phyloP scores from a whole-genome alignment of 2,113 vertebrate genomes.

The Pomatorhinus ruficollis region DNA sequence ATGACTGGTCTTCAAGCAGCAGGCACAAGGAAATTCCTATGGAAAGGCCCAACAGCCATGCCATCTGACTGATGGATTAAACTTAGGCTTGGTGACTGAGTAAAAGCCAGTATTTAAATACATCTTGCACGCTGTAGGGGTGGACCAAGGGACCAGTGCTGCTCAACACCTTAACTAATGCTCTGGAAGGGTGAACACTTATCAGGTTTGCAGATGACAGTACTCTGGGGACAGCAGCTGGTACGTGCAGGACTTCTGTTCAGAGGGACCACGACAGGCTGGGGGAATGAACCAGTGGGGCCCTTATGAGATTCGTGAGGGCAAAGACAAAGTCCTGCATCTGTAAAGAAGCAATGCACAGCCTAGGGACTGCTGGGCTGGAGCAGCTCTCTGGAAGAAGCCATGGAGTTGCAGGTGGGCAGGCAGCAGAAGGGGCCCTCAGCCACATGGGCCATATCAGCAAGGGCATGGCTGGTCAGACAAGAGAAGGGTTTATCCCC shows the following conservation, averaged over 20 bases:
- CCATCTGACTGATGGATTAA: neutral
- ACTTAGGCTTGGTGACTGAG: neutral
- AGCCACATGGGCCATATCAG: neutral
- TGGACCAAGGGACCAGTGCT: neutral
- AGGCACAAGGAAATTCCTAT: neutral
- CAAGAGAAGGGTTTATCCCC: neutral
- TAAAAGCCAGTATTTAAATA: neutral
- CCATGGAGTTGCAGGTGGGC: neutral
- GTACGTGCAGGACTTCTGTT: too few relatives aligned
- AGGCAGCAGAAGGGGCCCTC: neutral
- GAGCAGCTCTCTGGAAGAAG: neutral
- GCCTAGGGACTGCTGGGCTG: neutral
- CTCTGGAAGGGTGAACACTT: neutral
- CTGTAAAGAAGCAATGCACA: rapidly evolving
- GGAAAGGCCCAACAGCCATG: neutral
- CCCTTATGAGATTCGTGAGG: rapidly evolving
- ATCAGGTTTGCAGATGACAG: neutral
- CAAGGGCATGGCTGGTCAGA: rapidly evolving
- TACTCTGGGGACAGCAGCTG: neutral
- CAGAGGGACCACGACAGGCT: neutral
- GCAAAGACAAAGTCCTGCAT: neutral
- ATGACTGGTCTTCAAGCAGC: neutral
- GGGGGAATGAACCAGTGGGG: neutral
- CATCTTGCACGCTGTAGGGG: neutral
- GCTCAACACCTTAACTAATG: neutral